phyloP scores from a whole-genome alignment of 2,113 vertebrate genomes.

The Apteryx mantelli region DNA sequence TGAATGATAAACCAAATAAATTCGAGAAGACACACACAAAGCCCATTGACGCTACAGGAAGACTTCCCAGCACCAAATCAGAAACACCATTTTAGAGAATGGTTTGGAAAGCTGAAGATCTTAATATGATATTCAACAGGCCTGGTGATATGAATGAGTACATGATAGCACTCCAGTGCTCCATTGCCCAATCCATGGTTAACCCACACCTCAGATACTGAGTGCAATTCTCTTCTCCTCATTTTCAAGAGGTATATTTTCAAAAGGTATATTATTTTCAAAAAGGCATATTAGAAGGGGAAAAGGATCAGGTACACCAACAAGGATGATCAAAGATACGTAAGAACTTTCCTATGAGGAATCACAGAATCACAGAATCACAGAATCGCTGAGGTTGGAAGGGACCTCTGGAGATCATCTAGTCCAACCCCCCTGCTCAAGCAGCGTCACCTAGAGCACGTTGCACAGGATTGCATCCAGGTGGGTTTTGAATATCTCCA shows the following conservation, averaged over 20 bases:
- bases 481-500: too few relatives aligned
- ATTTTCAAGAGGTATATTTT: too few relatives aligned
- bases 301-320: background rate
- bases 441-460: too few relatives aligned
- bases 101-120: background rate
- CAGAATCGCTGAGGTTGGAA: too few relatives aligned
- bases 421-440: too few relatives aligned
- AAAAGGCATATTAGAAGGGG: background rate
- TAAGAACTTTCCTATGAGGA: background rate
- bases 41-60: rapidly evolving
- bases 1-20: background rate
- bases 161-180: background rate
- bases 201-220: background rate
- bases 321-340: background rate
- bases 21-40: background rate
- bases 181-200: background rate
- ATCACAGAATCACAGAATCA: too few relatives aligned
- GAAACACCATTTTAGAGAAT: background rate
- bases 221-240: background rate
- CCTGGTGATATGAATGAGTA: background rate
- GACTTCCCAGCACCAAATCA: background rate
- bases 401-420: too few relatives aligned
- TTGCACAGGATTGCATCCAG: too few relatives aligned
- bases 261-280: background rate
- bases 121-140: rapidly evolving